phyloP scores from a whole-genome alignment of 2,797 vertebrate genomes.

The Acanthiza pusilla region DNA sequence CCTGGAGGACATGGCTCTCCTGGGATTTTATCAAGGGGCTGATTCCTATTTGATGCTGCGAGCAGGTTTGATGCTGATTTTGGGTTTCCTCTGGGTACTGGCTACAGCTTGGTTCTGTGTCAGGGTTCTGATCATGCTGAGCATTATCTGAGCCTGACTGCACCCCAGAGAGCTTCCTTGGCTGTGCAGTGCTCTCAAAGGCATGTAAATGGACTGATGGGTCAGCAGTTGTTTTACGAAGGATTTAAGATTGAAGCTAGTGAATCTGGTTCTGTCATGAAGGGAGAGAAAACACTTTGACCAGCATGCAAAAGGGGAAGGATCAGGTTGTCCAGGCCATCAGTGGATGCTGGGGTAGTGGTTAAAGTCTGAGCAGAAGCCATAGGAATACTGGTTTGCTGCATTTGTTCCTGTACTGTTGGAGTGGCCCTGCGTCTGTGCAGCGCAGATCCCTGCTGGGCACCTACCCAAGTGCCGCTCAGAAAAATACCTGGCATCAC shows the following conservation, averaged over 20 bases:
- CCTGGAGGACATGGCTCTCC: neutral
- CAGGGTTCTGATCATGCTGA: neutral
- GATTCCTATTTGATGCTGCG: neutral
- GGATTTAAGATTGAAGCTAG: neutral
- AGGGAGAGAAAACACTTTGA: neutral
- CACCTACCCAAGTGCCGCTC: neutral
- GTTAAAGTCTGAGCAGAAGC: neutral
- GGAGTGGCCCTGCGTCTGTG: neutral
- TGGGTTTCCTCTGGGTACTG: neutral
- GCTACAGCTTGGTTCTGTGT: neutral
- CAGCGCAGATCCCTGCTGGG: neutral
- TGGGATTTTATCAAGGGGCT: neutral
- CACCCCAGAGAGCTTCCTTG: neutral
- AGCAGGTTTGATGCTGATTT: neutral
- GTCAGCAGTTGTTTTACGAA: neutral
- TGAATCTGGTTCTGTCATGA: neutral
- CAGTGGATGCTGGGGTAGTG: neutral
- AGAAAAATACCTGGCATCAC: neutral
- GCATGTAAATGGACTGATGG: neutral
- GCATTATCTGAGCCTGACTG: neutral
- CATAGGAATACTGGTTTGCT: neutral
- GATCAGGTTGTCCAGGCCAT: neutral
- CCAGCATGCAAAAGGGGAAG: neutral
- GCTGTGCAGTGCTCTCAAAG: neutral
- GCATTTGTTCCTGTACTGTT: neutral